A percentile compares a stretch with the other conserved stretches of the same genome.
These are phyloP conservation scores for Hypolimnas misippus DNA, from an alignment of 2,888 invertebrate species.

Conservation along the genomic window DNA sequence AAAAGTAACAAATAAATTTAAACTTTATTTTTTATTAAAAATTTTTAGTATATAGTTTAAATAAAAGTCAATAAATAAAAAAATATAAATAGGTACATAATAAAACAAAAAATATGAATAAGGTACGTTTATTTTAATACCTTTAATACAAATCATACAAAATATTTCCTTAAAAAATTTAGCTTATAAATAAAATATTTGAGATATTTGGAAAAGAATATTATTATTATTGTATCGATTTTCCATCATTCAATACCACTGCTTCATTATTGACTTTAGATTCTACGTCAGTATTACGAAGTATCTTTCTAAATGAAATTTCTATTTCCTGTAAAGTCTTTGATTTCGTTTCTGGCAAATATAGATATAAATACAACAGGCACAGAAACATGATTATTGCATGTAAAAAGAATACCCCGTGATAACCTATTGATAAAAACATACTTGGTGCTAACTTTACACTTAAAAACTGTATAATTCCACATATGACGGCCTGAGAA, in stretches of 20 bases:
- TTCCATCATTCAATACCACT: no score
- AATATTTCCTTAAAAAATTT: not conserved
- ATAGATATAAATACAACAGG: constrained; percentile 43
- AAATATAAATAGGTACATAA: no score
- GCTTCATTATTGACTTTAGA: constrained; percentile 39
- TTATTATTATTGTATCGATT: not conserved
- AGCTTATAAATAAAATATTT: no score
- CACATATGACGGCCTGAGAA: constrained; percentile 39
- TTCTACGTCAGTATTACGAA: constrained; percentile 48
- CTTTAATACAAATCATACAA: not conserved
- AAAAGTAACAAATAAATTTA: no score
- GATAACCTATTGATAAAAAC: constrained; percentile 45
- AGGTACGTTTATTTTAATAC: not conserved
- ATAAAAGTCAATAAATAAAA: no score
- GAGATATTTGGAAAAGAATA: not conserved
- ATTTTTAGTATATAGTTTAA: no score
- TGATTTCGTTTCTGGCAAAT: constrained; percentile 37
- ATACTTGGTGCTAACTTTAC: constrained; percentile 44
- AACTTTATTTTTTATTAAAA: no score
- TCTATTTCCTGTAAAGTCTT: constrained; percentile 51
- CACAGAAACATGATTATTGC: constrained; percentile 42
- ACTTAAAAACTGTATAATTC: constrained; percentile 44
- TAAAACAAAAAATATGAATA: no score
- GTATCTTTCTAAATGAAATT: constrained; percentile 28
- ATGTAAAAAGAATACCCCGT: constrained; percentile 49